Base-by-base conservation (phyloP, 1,140 invertebrate genomes). In the Triops cancriformis region DNA sequence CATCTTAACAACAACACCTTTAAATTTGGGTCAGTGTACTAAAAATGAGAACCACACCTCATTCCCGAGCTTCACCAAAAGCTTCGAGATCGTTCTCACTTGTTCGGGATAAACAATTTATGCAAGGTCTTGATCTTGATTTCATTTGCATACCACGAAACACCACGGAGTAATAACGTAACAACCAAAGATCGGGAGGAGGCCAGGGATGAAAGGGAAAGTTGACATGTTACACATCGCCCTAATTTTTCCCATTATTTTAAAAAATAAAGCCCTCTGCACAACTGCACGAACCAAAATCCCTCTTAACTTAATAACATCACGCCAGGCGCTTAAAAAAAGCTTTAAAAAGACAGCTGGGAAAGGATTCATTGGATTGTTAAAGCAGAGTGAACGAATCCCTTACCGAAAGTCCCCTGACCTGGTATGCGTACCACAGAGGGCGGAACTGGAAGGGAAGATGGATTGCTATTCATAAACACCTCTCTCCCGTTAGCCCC, bases 111-210 rank as follows among this genome's bases (percentile, higher is more conserved):
- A 64, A 6, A 9, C 51, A n/a, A 14, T 64, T 64, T 64, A 64
- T 64, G 51, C 51, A 64, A 64, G 51, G 51, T 64, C 51, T 64
- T 64, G 51, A 64, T 64, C 51, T 64, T 64, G 51, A 64, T 64
- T 64, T 64, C n/a, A 64, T 64, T 64, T 14, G 51, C 51, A 64
- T 64, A 64, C 31, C 31, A 37, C 31, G 31, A 37, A 37, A 37
- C 31, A 37, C 31, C 31, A 37, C 2, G 31, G 31, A 37, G 31
- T 37, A 37, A 37, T 7, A 37, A 37, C 14, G 51, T 64, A 23
- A 64, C 14, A 4, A 18, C 18, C 23, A 14, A 18, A 64, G 51
- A 64, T 64, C 51, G 10, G 51, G 51, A 64, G 14, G 51, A 23
- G 51, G 51, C 51, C 14, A 37, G 51, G 51, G 51, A 64, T 64